Base-by-base conservation (phyloP, 2,113 vertebrate genomes). In the Speoplatyrhinus poulsoni region DNA sequence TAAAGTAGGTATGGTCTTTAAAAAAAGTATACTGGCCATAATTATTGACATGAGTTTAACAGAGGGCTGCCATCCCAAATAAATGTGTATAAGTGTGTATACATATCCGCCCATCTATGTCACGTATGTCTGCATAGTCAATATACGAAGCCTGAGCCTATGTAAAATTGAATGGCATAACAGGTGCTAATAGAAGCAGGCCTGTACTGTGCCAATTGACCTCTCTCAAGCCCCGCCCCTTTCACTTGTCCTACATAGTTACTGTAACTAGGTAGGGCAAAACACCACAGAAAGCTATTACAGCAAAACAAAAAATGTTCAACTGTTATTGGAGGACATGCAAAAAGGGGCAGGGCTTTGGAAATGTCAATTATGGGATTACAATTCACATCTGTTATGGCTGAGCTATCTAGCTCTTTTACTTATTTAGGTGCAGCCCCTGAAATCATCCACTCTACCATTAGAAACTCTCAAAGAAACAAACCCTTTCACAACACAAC, bases 371-470 rank as follows among this genome's bases (percentile, higher is more conserved):
- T 88, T 86, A 79, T 58, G 62, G 69, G 73, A 85, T 81, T 85
- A 83, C 68, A 82, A 75, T 81, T 72, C 70, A 58, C 59, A 54
- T 62, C 60, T 70, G 74, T 81, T 75, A 76, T 69, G 84, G 69
- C 77, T 83, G 82, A 59, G 48, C 55, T 13, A 11, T 49, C 66
- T 75, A 26, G 26, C 63, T 73, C 59, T 41, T 8, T 41, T 53
- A 12, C 70, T 71, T 46, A 75, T 72, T 65, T 79, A 80, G 85
- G 4, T 41, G 4, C 36, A 41, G 36, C 36, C 69, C 73, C 76
- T 72, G 70, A 54, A 4, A 58, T 56, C 12, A 15, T 69, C 75
- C 50, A 57, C 55, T 67, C 16, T 63, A 33, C 73, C 65, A 72
- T 65, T 47, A 12, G 77, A 75, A 79, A 81, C 65, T 74, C 53